Base-by-base conservation (phyloP, 1,140 invertebrate genomes). In the Akabosia matsudoensis region DNA sequence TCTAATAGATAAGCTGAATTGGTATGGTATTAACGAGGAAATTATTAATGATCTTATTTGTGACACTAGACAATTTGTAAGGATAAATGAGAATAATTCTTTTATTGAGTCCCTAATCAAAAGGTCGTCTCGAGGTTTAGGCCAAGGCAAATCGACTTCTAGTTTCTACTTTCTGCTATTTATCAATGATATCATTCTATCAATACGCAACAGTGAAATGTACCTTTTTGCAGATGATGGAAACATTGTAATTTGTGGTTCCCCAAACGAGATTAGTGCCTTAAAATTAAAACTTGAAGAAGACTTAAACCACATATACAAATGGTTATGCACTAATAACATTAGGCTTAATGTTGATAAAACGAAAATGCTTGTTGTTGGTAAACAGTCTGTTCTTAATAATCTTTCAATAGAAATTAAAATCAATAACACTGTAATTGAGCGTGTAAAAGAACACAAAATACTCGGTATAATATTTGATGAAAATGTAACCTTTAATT, bases 151-250 rank as follows among this genome's bases (percentile, higher is more conserved):
- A 0, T 34, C 45, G 0, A 24, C 73, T 0, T 54, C 67, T 18
- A 51, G 33, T 1, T 34, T 78, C 14, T 30, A 64, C 1, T 78
- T 78, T 34, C 13, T 14, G 0, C 2, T 76, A 0, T 33, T 67
- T 1, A 75, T 78, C 2, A 78, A 76, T 52, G 77, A 78, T 24
- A n/a, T 78, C 0, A 74, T 74, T 0, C 24, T 26, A 14, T 13
- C 0, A 28, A 24, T 78, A 1, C 51, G n/a, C n/a, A 51, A 78
- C 22, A 34, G 22, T 3, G 0, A 45, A 16, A 33, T 51, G 22
- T 37, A 51, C 34, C n/a, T 75, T 0, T 78, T 73, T 52, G 77
- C 71, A 0, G 74, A 78, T 52, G 77, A 75, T n/a, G 51, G 51
- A 4, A 52, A 24, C n/a, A 10, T 76, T 37, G 28, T 51, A 30